A percentile compares a stretch with the other conserved stretches of the same genome.
Evolutionary conservation across 2,113 vertebrate species (phyloP).

Genomic region (Malurus alboscapulatus): DNA sequence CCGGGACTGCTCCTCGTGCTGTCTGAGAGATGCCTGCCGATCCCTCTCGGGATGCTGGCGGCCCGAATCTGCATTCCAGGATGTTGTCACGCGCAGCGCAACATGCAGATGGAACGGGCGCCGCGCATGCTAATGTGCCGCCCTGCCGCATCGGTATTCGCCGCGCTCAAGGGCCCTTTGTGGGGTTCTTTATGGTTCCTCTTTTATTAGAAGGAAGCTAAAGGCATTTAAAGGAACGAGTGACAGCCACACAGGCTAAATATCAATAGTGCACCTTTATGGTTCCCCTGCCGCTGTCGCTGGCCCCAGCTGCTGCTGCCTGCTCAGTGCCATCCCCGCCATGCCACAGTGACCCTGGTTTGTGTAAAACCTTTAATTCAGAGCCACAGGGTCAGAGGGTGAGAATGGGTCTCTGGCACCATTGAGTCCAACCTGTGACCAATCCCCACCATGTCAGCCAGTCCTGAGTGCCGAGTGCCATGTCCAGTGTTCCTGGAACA

Average conservation of each 20-base stretch:
- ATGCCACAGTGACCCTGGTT: not conserved
- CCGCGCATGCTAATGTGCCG: not conserved
- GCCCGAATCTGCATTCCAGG: conserved; percentile 55
- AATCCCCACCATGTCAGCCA: rapidly evolving
- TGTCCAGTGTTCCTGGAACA: not conserved
- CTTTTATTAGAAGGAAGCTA: conserved; percentile 51
- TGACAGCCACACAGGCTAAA: not conserved
- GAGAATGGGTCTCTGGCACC: not conserved
- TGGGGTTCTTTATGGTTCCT: conserved; percentile 23
- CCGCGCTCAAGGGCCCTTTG: not conserved
- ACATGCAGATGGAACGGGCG: conserved; percentile 20
- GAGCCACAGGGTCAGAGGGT: not conserved
- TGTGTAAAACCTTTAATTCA: not conserved
- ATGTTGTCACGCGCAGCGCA: conserved; percentile 23
- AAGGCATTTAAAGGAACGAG: conserved; percentile 23
- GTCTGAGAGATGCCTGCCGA: not conserved
- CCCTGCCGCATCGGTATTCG: not conserved
- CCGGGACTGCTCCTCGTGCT: conserved; percentile 16
- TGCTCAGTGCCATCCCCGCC: not conserved
- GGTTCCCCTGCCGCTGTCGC: not conserved
- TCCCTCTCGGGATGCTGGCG: not conserved
- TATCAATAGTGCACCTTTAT: not conserved
- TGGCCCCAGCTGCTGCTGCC: rapidly evolving
- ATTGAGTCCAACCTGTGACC: rapidly evolving
- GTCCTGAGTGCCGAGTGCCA: not conserved